Conservation (phyloP, 2,113 vertebrate genomes). For the Dromaius novaehollandiae region DNA sequence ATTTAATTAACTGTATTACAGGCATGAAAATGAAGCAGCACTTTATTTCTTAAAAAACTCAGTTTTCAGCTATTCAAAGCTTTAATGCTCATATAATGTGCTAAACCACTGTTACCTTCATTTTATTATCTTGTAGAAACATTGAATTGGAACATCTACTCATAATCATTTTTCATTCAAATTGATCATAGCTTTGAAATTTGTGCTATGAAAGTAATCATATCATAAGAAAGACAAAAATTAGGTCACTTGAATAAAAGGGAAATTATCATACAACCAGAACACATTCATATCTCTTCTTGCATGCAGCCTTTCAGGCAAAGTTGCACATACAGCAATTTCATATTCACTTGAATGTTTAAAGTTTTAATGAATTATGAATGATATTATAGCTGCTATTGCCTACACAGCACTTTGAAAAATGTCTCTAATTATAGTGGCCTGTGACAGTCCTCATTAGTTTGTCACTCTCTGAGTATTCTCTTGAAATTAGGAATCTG, state of each 20-base stretch:
- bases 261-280: slow-evolving; percentile 8
- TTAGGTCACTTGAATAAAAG: slow-evolving; percentile 42
- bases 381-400: slow-evolving; percentile 13
- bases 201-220: slow-evolving; percentile 4
- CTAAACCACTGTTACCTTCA: not conserved
- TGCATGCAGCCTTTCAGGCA: not conserved
- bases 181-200: slow-evolving; percentile 33
- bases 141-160: slow-evolving; percentile 18
- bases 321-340: slow-evolving; percentile 39
- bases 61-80: not conserved
- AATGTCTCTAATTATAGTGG: slow-evolving; percentile 30
- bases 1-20: not conserved
- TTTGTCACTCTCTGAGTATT: slow-evolving; percentile 6
- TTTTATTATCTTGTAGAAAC: slow-evolving; percentile 39
- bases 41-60: not conserved
- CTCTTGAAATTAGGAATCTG: not conserved
- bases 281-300: slow-evolving; percentile 6
- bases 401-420: slow-evolving; percentile 20
- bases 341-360: not conserved
- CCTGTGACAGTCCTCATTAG: slow-evolving; percentile 13
- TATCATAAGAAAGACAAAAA: slow-evolving; percentile 4
- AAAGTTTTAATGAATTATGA: slow-evolving; percentile 59
- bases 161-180: slow-evolving; percentile 34
- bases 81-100: not conserved
- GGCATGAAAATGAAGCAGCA: not conserved